Conservation (phyloP, 2,797 vertebrate species). For the Catostomus latipinnis region DNA sequence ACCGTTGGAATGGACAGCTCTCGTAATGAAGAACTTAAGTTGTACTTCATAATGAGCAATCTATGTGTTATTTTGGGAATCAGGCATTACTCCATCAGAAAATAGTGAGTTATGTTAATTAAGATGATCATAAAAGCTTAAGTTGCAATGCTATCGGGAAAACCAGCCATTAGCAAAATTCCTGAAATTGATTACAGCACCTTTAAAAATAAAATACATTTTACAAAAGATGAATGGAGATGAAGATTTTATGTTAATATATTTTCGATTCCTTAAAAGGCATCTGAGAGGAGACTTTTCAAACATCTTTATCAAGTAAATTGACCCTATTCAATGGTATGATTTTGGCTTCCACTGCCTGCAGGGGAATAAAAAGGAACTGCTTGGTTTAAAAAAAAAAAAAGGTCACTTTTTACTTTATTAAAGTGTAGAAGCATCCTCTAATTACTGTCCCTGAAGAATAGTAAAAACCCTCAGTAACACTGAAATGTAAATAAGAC, state of each 20-base stretch:
- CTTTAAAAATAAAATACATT: too few relatives aligned
- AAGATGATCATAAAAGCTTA: too few relatives aligned
- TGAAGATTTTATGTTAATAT: not conserved
- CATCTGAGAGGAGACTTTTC: not conserved
- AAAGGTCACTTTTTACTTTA: not conserved
- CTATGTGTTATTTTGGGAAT: too few relatives aligned
- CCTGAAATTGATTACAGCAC: too few relatives aligned
- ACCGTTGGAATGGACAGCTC: too few relatives aligned
- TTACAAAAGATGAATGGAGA: too few relatives aligned
- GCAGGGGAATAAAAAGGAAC: not conserved
- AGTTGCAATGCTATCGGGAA: too few relatives aligned
- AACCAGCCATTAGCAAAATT: too few relatives aligned
- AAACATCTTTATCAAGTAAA: not conserved
- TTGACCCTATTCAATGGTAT: not conserved
- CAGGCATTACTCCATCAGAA: too few relatives aligned
- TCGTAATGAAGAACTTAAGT: too few relatives aligned
- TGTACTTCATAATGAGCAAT: too few relatives aligned
- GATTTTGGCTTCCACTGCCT: not conserved
- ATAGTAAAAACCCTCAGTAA: not conserved
- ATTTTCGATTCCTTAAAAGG: not conserved
- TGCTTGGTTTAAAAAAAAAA: not conserved
- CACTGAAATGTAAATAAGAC: not conserved
- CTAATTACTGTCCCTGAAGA: conserved; percentile 1
- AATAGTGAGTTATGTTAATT: too few relatives aligned
- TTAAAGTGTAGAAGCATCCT: conserved; percentile 3